Conservation (phyloP, 2,888 invertebrate species). For the Merodon equestris region DNA sequence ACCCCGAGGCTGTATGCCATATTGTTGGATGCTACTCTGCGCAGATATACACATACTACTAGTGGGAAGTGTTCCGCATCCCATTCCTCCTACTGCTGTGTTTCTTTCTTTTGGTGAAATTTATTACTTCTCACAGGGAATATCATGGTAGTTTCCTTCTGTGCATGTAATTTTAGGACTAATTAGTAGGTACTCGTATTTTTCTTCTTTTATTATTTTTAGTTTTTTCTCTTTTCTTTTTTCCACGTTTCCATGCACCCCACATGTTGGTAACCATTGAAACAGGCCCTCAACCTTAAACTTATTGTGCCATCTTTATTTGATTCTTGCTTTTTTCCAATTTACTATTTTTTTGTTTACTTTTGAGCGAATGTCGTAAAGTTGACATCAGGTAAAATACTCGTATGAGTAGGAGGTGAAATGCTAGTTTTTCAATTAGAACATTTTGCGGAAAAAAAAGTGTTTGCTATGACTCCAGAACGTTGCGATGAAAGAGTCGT, state of each 20-base stretch:
- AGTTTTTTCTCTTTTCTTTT: too few relatives aligned
- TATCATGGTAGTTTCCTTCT: conserved; percentile 62
- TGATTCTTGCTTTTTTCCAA: too few relatives aligned
- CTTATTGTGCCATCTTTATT: conserved; percentile 54
- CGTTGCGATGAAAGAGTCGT: too few relatives aligned
- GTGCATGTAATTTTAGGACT: conserved; percentile 59
- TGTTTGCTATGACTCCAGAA: too few relatives aligned
- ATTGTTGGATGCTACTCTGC: conserved; percentile 33
- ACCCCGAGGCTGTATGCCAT: conserved; percentile 38
- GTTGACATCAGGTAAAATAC: too few relatives aligned
- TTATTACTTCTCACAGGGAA: conserved; percentile 60
- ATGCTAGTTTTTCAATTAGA: too few relatives aligned
- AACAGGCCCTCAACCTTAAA: conserved; percentile 61
- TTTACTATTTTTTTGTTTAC: too few relatives aligned
- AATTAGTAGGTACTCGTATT: conserved; percentile 59
- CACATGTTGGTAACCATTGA: conserved; percentile 35
- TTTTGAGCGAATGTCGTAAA: too few relatives aligned
- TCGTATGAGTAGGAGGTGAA: too few relatives aligned
- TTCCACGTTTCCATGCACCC: background rate
- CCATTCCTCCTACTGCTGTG: conserved; percentile 7
- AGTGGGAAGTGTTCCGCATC: conserved; percentile 38
- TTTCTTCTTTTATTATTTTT: too few relatives aligned
- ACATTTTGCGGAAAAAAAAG: too few relatives aligned
- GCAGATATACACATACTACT: too few relatives aligned
- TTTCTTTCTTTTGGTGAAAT: conserved; percentile 44